These are phyloP conservation scores for Anthoscopus minutus DNA, from an alignment of 2,113 vertebrate genomes.

Conservation along the genomic window DNA sequence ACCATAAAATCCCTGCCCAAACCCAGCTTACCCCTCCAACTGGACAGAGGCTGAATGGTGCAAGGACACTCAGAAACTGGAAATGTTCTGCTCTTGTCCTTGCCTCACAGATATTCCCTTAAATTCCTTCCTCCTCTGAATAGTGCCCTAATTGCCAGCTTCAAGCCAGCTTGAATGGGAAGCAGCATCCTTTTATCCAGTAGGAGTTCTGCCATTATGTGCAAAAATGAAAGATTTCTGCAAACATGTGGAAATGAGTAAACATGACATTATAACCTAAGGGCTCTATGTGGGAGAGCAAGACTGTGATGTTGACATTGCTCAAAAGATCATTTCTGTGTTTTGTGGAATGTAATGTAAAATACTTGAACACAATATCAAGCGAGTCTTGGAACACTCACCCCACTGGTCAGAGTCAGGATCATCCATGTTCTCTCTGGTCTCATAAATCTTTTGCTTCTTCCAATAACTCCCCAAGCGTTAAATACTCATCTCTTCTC, in stretches of 20 bases:
- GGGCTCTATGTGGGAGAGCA: slow-evolving; percentile 22
- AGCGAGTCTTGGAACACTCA: not conserved
- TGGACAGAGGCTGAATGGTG: not conserved
- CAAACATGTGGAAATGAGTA: not conserved
- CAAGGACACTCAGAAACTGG: not conserved
- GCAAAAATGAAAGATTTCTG: slow-evolving; percentile 18
- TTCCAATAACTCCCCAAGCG: not conserved
- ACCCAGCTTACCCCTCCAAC: not conserved
- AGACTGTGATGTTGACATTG: not conserved
- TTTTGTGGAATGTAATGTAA: not conserved
- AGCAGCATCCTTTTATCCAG: not conserved
- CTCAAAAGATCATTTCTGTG: not conserved
- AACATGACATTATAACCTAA: slow-evolving; percentile 35
- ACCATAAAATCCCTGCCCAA: not conserved
- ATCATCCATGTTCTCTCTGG: not conserved
- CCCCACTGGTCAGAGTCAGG: not conserved
- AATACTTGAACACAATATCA: not conserved
- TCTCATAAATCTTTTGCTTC: not conserved
- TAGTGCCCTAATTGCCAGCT: not conserved
- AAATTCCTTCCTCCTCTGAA: not conserved
- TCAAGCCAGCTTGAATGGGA: not conserved
- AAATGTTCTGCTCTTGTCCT: not conserved
- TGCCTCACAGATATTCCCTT: not conserved
- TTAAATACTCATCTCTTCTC: not conserved
- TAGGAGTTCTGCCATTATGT: not conserved